Evolutionary conservation across 2,113 vertebrate species (phyloP).

Genomic region (Podarcis muralis): DNA sequence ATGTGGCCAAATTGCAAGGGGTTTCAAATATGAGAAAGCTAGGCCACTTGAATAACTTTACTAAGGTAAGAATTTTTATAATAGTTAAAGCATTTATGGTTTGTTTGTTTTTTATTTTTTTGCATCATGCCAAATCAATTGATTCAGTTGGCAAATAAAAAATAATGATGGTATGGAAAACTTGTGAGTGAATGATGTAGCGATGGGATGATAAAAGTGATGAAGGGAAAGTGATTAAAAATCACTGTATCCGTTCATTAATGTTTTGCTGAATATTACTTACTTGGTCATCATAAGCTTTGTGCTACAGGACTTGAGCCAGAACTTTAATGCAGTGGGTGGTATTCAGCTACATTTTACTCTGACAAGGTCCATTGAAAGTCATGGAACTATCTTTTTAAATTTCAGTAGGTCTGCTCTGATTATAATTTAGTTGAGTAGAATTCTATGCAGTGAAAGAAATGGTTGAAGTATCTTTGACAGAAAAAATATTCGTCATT

Average conservation of each 20-base stretch:
- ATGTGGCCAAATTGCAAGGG: slow-evolving; percentile 95
- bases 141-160: background rate
- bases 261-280: background rate
- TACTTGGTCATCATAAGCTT: background rate
- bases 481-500: background rate
- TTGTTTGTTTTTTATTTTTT: accelerated
- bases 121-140: background rate
- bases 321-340: background rate
- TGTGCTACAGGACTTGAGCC: background rate
- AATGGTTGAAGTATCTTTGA: background rate
- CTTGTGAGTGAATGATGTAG: background rate
- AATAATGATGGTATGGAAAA: background rate
- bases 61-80: slow-evolving; percentile 85
- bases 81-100: background rate
- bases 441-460: background rate
- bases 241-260: background rate
- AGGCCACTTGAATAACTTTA: slow-evolving; percentile 98
- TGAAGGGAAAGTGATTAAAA: background rate
- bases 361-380: too few relatives aligned
- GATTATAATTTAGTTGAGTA: too few relatives aligned
- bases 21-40: slow-evolving; percentile 99
- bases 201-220: background rate
- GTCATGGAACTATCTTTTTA: too few relatives aligned
- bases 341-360: background rate
- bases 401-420: too few relatives aligned